Evolutionary conservation across 35 echinoderm and acorn worm genomes (phyloP), one percentile per base, ranked within the genome.

Genomic region (Hemicentrotus pulcherrimus): DNA sequence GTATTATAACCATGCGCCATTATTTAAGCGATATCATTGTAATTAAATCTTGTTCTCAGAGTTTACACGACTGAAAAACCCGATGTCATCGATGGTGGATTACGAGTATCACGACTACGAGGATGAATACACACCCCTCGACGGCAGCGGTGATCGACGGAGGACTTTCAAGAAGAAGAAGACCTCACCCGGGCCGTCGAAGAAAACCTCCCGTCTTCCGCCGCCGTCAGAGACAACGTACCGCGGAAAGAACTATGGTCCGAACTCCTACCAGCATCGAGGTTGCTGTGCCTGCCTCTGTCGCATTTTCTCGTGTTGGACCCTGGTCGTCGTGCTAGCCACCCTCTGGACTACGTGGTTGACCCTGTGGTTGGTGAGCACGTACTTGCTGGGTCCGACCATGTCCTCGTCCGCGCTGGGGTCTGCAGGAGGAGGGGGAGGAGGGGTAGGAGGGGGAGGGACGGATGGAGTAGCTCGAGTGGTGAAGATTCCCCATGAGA

Each of bases 401-500:
- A 24, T 11, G 32, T 13, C 32, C 46, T 90, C 88, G 32, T 88
- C 86, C 11, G 7, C 86, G 86, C 14, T 28, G 32, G 32, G 32
- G 33, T 13, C 32, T 45, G 88, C 32, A 16, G 88, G 88, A 24
- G n/a, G 10, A 4, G 46, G 30, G 5, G 32, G 61, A 41, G 35
- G 35, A 35, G 50, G 86, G 30, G 46, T 47, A 91, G 24, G 32
- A n/a, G 47, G 24, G 46, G 32, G 86, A 91, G 32, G 47, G 32
- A 5, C 85, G 48, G 46, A 94, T 85, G 52, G 71, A 14, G 52
- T 95, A 90, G 94, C 94, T 90, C 4, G 90, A 18, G 4, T 96
- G 24, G 96, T 96, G 19, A 47, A 86, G 58, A 91, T 97, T n/a
- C 94, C 96, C 10, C n/a, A 91, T 8, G 35, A 45, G 16, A 30